Percentiles rank a stretch among this genome's conserved stretches.
phyloP scores from a whole-genome alignment of 1,140 invertebrate species.

The Listronotus bonariensis region DNA sequence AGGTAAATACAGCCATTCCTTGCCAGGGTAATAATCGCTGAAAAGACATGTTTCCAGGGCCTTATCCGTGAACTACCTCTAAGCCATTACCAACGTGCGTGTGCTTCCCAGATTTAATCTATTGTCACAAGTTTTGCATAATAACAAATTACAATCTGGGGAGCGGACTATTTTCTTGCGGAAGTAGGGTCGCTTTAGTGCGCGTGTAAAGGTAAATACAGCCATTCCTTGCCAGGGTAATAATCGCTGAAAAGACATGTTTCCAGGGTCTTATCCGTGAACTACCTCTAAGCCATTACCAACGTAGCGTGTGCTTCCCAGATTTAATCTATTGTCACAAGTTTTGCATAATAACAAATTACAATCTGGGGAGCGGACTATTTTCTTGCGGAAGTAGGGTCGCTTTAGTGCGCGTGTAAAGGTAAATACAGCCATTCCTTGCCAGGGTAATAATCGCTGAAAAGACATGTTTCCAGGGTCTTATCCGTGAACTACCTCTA shows the following conservation, averaged over 20 bases:
- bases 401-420: not conserved
- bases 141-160: slow-evolving; percentile 32
- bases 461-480: slow-evolving; percentile 30
- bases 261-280: slow-evolving; percentile 24
- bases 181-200: slow-evolving; percentile 6
- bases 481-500: slow-evolving; percentile 24
- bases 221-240: slow-evolving; percentile 9
- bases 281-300: slow-evolving; percentile 23
- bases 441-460: slow-evolving; percentile 24
- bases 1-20: not conserved
- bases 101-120: slow-evolving; percentile 34
- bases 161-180: slow-evolving; percentile 15
- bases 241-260: slow-evolving; percentile 31
- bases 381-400: slow-evolving; percentile 11
- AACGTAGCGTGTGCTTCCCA: slow-evolving; percentile 29
- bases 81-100: slow-evolving; percentile 29
- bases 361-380: slow-evolving; percentile 23
- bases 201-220: not conserved
- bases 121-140: slow-evolving; percentile 34
- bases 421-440: not conserved
- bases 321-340: slow-evolving; percentile 34
- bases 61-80: slow-evolving; percentile 25
- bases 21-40: slow-evolving; percentile 20
- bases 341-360: slow-evolving; percentile 36
- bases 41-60: slow-evolving; percentile 29